phyloP scores from a whole-genome alignment of 2,888 invertebrate species.

The Aphidoletes aphidimyza region DNA sequence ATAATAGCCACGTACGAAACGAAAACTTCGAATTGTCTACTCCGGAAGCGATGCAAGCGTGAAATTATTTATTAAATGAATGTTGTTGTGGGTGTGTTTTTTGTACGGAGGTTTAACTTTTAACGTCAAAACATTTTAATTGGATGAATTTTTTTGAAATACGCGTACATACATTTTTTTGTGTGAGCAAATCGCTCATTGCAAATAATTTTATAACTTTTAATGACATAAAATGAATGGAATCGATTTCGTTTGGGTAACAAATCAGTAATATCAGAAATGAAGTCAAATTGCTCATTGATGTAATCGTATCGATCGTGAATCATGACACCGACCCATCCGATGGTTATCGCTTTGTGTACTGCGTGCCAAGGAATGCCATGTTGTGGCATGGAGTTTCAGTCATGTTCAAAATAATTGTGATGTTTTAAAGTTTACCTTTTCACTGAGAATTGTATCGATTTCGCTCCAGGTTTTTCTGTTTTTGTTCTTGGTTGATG shows the following conservation, averaged over 20 bases:
- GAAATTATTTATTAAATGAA: conserved; percentile 44
- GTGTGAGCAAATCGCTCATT: too few species aligned
- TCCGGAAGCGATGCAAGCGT: neutral
- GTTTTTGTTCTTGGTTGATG: too few species aligned
- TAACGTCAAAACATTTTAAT: conserved; percentile 21
- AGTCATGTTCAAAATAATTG: neutral
- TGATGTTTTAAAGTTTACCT: conserved; percentile 2
- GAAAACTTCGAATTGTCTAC: neutral
- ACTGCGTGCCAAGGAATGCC: too few species aligned
- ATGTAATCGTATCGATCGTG: too few species aligned
- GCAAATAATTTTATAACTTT: too few species aligned
- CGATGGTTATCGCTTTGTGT: neutral
- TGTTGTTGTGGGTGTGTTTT: neutral
- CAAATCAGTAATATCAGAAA: neutral
- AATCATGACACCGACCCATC: neutral
- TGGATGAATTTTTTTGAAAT: neutral
- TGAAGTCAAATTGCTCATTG: neutral
- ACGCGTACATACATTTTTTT: too few species aligned
- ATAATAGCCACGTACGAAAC: neutral
- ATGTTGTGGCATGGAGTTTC: too few species aligned
- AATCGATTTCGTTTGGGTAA: neutral
- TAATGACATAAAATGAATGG: neutral
- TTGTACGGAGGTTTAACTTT: too few species aligned
- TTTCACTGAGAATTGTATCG: neutral
- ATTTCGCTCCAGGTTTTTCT: neutral